Conservation (phyloP, 2,797 vertebrate species). For the Trematomus bernacchii region DNA sequence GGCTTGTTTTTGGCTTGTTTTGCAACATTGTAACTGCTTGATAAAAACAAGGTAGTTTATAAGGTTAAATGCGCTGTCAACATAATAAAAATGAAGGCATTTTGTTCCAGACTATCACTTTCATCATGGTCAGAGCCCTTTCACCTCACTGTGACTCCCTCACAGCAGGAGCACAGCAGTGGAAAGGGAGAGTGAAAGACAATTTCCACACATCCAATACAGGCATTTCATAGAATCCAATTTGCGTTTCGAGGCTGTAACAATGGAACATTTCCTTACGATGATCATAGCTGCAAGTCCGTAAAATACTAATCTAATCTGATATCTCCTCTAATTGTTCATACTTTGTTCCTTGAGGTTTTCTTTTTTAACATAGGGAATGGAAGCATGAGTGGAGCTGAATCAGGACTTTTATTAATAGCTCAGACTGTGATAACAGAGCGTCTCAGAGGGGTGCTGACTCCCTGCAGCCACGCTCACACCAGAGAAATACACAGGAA, state of each 20-base stretch:
- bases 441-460: constrained; percentile 54
- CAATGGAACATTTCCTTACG: neutral
- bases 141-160: constrained; percentile 32
- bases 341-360: constrained; percentile 47
- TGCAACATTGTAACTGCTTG: neutral
- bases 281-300: neutral
- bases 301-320: constrained; percentile 8
- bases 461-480: constrained; percentile 52
- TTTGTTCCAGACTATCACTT: constrained; percentile 7
- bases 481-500: neutral
- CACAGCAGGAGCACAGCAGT: constrained; percentile 16
- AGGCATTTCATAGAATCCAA: neutral
- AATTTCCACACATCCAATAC: neutral
- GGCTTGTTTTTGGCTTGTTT: neutral
- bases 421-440: constrained; percentile 68
- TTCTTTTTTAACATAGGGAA: constrained; percentile 15
- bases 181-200: neutral
- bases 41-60: neutral
- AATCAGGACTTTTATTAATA: constrained; percentile 81
- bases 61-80: neutral
- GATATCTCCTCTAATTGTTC: constrained; percentile 18
- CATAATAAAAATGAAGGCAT: constrained; percentile 5
- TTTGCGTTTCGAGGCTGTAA: neutral
- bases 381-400: constrained; percentile 71
- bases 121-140: constrained; percentile 2